Conservation (phyloP, 2,113 vertebrate species). For the Macroglossus sobrinus region DNA sequence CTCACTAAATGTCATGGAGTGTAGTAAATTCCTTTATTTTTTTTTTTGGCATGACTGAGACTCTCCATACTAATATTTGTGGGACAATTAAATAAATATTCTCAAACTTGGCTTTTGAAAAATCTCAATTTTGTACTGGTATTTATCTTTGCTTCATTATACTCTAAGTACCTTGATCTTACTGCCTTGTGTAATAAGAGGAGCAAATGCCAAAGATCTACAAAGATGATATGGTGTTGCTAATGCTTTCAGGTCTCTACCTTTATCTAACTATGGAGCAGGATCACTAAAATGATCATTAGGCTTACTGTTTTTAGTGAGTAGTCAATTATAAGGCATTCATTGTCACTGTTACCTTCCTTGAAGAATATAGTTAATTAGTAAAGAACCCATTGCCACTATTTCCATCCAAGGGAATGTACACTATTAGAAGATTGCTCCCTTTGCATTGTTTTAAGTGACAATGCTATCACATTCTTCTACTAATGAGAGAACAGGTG, state of each 20-base stretch:
- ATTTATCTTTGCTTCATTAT: conserved; percentile 49
- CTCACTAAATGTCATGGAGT: background rate
- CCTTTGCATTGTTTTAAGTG: conserved; percentile 21
- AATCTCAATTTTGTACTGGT: background rate
- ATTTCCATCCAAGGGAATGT: background rate
- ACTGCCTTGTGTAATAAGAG: conserved; percentile 33
- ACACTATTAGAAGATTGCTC: background rate
- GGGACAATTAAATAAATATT: conserved; percentile 7
- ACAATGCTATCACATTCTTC: background rate
- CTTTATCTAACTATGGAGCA: background rate
- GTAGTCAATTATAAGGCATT: background rate
- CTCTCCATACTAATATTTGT: background rate
- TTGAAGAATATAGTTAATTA: background rate
- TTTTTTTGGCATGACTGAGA: background rate
- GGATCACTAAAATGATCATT: background rate
- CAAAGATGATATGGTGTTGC: background rate
- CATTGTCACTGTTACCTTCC: background rate
- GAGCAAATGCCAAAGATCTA: conserved; percentile 30
- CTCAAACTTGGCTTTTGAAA: conserved; percentile 32
- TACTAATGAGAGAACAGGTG: background rate
- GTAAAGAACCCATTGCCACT: background rate
- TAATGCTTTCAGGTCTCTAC: conserved; percentile 9
- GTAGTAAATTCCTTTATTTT: background rate
- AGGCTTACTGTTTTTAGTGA: background rate
- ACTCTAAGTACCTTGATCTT: conserved; percentile 15